A percentile compares a stretch with the other conserved stretches of the same genome.
Conservation (phyloP, 2,888 invertebrate genomes). For the Octodonta nipae region DNA sequence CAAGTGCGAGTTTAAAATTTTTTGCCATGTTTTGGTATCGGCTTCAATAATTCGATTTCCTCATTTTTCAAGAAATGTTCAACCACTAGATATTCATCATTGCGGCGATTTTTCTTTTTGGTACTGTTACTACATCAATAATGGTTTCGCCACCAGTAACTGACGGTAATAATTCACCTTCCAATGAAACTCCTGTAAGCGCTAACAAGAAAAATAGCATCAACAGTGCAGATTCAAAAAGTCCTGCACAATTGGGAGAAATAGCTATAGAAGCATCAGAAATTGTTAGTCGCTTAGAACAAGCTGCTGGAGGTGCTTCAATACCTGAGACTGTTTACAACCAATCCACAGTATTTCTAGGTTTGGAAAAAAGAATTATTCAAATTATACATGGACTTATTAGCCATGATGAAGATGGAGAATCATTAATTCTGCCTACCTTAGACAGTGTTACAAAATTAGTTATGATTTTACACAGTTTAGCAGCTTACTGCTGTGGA, state of each 20-base stretch:
- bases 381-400: slow-evolving; percentile 46
- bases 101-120: too few species aligned
- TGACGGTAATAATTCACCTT: too few species aligned
- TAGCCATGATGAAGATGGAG: slow-evolving; percentile 49
- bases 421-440: slow-evolving; percentile 44
- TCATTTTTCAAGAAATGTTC: too few species aligned
- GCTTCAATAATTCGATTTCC: too few species aligned
- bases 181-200: too few species aligned
- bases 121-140: too few species aligned
- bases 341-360: slow-evolving; percentile 31
- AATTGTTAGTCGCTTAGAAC: slow-evolving; percentile 35
- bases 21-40: too few species aligned
- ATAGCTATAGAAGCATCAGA: slow-evolving; percentile 36
- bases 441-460: slow-evolving; percentile 50
- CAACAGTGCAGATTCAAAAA: too few species aligned
- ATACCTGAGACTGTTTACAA: slow-evolving; percentile 22
- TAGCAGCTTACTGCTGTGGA: slow-evolving; percentile 77
- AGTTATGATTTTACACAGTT: slow-evolving; percentile 72
- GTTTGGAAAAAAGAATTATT: slow-evolving; percentile 39
- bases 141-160: too few species aligned
- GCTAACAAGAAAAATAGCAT: too few species aligned
- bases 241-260: slow-evolving; percentile 34
- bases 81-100: too few species aligned
- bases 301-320: slow-evolving; percentile 30
- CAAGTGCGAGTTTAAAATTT: too few species aligned